These are phyloP conservation scores for Anthopleura xanthogrammica DNA, from an alignment of 92 coral and sea anemone genomes.

Conservation along the genomic window DNA sequence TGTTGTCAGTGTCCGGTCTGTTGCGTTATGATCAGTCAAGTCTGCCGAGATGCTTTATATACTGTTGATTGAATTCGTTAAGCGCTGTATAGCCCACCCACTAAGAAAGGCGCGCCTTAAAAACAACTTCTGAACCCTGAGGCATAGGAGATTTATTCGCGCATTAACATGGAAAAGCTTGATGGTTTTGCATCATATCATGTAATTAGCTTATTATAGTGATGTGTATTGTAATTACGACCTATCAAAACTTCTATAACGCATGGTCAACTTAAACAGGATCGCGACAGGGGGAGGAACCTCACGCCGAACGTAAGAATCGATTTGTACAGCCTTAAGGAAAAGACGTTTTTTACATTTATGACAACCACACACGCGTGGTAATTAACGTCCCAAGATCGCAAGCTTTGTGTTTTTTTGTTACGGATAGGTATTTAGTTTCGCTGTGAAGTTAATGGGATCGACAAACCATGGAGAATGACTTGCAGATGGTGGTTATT, in stretches of 20 bases:
- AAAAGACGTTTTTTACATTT: conserved; percentile 10
- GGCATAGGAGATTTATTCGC: conserved; percentile 70
- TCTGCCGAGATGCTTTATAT: conserved; percentile 17
- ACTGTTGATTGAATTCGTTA: conserved; percentile 68
- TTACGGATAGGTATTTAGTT: conserved; percentile 14
- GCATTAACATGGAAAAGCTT: conserved; percentile 91
- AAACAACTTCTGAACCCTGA: conserved; percentile 66
- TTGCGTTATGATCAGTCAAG: conserved; percentile 9
- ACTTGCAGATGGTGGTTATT: conserved; percentile 28
- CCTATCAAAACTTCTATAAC: conserved; percentile 79
- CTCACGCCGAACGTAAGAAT: background rate
- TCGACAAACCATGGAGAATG: background rate
- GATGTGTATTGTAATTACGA: conserved; percentile 84
- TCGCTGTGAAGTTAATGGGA: conserved; percentile 5
- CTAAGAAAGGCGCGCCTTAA: conserved; percentile 63
- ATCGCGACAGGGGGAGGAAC: conserved; percentile 15
- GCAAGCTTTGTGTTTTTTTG: conserved; percentile 13
- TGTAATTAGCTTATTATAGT: conserved; percentile 87
- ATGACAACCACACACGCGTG: conserved; percentile 27
- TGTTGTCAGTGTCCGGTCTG: conserved; percentile 28
- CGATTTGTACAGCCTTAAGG: conserved; percentile 6
- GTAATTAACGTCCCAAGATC: conserved; percentile 12
- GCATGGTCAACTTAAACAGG: conserved; percentile 87
- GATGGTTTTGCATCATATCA: conserved; percentile 72
- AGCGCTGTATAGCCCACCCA: conserved; percentile 80